Conservation (phyloP, 1,140 invertebrate species). For the Brachionus paranguensis region DNA sequence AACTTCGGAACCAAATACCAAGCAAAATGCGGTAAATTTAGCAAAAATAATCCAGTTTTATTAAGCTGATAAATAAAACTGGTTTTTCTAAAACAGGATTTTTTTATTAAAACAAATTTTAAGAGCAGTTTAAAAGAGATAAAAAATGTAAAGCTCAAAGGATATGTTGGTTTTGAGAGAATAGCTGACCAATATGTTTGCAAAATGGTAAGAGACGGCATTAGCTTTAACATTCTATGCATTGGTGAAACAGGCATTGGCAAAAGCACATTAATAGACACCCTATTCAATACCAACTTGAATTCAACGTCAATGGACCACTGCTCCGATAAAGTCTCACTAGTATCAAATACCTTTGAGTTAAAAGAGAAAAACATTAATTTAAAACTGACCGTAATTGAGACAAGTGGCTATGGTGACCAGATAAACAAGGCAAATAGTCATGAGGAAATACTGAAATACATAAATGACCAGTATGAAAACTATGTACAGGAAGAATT, state of each 20-base stretch:
- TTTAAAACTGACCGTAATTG: constrained; percentile 90
- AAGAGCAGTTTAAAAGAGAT: background rate
- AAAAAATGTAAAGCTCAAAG: constrained; percentile 53
- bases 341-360: constrained; percentile 91
- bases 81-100: background rate
- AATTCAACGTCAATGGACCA: constrained; percentile 84
- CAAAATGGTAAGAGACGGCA: constrained; percentile 93
- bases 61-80: background rate
- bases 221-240: constrained; percentile 92
- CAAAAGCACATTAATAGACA: constrained; percentile 98
- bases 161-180: constrained; percentile 97
- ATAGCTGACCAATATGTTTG: constrained; percentile 95
- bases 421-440: constrained; percentile 98
- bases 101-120: background rate
- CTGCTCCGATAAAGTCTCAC: constrained; percentile 81
- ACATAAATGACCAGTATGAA: constrained; percentile 97
- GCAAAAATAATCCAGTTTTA: background rate
- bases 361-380: constrained; percentile 91
- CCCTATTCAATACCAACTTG: constrained; percentile 95
- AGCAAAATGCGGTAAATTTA: background rate
- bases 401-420: constrained; percentile 96
- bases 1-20: background rate
- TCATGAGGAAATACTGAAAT: constrained; percentile 94
- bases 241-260: constrained; percentile 94
- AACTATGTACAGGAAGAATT: constrained; percentile 92